These are phyloP conservation scores for Nothoprocta pentlandii DNA, from an alignment of 2,113 vertebrate genomes.

Conservation along the genomic window DNA sequence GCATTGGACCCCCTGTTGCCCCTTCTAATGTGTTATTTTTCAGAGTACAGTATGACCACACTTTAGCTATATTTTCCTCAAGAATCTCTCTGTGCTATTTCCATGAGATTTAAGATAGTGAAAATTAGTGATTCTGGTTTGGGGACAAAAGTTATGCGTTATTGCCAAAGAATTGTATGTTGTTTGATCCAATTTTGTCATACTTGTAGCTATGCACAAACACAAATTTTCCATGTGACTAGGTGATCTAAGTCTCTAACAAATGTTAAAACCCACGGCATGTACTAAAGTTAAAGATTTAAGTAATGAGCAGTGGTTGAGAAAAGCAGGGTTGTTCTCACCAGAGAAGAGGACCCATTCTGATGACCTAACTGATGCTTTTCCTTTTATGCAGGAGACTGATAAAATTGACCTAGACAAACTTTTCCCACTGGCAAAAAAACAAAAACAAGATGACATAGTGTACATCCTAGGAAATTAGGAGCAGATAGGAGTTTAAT, in stretches of 20 bases:
- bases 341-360: slow-evolving; percentile 27
- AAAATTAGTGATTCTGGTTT: background rate
- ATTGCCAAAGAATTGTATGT: slow-evolving; percentile 22
- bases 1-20: background rate
- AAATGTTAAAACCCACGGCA: slow-evolving; percentile 28
- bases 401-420: slow-evolving; percentile 61
- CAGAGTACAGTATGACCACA: background rate
- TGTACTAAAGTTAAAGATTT: slow-evolving; percentile 40
- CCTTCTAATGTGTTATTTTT: background rate
- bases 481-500: slow-evolving; percentile 63
- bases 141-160: slow-evolving; percentile 11
- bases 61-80: slow-evolving; percentile 20
- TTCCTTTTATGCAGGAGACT: slow-evolving; percentile 10
- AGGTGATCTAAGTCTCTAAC: slow-evolving; percentile 39
- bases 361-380: slow-evolving; percentile 46
- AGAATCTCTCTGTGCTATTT: slow-evolving; percentile 6
- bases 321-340: slow-evolving; percentile 60
- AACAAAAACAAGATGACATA: slow-evolving; percentile 66
- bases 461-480: slow-evolving; percentile 67
- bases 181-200: slow-evolving; percentile 28
- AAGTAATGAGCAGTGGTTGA: slow-evolving; percentile 35
- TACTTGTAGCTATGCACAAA: slow-evolving; percentile 26
- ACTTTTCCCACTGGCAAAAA: slow-evolving; percentile 57
- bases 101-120: slow-evolving; percentile 40
- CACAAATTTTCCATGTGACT: background rate